Percentiles rank a stretch among this genome's conserved stretches.
These are phyloP conservation scores for Sturnus vulgaris DNA, from an alignment of 2,113 vertebrate species.

Conservation along the genomic window DNA sequence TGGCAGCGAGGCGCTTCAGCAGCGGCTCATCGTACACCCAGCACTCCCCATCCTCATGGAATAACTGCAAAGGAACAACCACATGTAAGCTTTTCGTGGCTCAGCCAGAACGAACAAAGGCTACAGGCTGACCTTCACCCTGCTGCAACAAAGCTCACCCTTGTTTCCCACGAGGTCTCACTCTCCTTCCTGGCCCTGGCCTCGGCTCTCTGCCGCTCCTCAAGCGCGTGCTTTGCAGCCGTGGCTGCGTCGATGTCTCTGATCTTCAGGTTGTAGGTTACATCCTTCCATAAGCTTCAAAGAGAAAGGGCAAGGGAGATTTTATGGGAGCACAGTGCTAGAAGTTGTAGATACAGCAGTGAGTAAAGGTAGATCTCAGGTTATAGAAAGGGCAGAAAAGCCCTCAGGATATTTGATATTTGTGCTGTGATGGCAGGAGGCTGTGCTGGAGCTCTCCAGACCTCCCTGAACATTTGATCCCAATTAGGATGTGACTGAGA, in stretches of 20 bases:
- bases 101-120: rapidly evolving
- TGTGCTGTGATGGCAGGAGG: background rate
- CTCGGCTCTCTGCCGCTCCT: constrained; percentile 95
- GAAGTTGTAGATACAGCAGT: rapidly evolving
- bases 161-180: constrained; percentile 92
- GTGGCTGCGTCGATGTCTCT: constrained; percentile 95
- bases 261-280: constrained; percentile 93
- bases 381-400: background rate
- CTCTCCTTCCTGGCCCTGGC: constrained; percentile 94
- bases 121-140: background rate
- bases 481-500: background rate
- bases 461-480: background rate
- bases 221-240: constrained; percentile 91
- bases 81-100: rapidly evolving
- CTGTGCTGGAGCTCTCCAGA: background rate
- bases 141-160: constrained; percentile 76
- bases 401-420: background rate
- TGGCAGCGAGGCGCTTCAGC: constrained; percentile 86
- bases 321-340: background rate
- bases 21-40: constrained; percentile 98
- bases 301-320: background rate
- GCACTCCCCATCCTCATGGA: constrained; percentile 97
- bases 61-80: constrained; percentile 73
- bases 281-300: constrained; percentile 90
- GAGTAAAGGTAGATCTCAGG: background rate